A percentile compares a stretch with the other conserved stretches of the same genome.
phyloP scores from a whole-genome alignment of 2,113 vertebrate species.

The Synodontis membranacea region DNA sequence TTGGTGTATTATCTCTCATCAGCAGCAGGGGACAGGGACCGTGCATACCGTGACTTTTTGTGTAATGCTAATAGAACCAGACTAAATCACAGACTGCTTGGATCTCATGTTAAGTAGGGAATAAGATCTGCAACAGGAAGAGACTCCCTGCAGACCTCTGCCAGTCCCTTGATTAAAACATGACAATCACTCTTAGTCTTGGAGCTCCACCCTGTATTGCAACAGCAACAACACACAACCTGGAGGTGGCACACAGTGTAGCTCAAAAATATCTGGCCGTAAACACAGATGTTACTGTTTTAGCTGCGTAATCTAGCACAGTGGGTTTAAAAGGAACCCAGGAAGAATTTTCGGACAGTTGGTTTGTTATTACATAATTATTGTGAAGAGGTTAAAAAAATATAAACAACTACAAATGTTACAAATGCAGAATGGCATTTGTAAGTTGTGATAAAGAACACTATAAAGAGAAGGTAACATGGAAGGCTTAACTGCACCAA shows the following conservation, averaged over 20 bases:
- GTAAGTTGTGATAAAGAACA: not conserved
- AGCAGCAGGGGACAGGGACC: conserved; percentile 21
- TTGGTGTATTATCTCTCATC: conserved; percentile 32
- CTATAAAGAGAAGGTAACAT: not conserved
- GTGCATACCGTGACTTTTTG: conserved; percentile 3
- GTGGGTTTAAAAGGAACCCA: not conserved
- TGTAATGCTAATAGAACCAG: conserved; percentile 46
- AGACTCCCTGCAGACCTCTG: conserved; percentile 52
- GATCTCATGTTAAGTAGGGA: conserved; percentile 31
- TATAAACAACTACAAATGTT: not conserved
- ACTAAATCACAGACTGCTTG: conserved; percentile 46
- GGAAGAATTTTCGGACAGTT: not conserved
- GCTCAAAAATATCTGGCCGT: conserved; percentile 1
- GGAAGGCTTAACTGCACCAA: not conserved
- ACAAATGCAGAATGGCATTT: not conserved
- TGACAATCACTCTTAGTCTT: conserved; percentile 57
- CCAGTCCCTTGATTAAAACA: conserved; percentile 61
- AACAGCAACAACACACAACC: conserved; percentile 45
- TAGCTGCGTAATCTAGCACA: not conserved
- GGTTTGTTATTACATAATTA: not conserved
- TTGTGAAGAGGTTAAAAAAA: not conserved
- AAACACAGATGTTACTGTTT: conserved; percentile 34
- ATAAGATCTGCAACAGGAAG: conserved; percentile 7
- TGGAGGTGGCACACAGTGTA: conserved; percentile 18
- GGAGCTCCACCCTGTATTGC: conserved; percentile 50